Conservation (phyloP, 2,888 invertebrate genomes). For the Orthosia gracilis region DNA sequence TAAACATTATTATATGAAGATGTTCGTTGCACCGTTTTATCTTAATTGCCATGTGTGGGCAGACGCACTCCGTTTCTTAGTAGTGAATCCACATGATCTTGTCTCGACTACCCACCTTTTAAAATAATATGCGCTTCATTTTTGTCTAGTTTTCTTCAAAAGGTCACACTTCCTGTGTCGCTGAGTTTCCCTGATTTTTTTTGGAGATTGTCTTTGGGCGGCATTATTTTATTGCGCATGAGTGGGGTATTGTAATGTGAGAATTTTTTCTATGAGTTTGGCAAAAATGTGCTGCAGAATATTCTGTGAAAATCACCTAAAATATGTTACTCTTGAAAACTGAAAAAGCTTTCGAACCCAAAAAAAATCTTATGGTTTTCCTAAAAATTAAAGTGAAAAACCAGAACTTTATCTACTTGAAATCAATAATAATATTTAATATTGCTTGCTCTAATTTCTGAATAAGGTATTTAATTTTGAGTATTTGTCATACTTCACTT, state of each 20-base stretch:
- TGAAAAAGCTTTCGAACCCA: neutral
- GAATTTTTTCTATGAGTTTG: neutral
- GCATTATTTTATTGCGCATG: neutral
- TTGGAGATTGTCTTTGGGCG: constrained; percentile 19
- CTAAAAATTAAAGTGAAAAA: neutral
- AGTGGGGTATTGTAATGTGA: neutral
- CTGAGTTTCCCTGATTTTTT: constrained; percentile 40
- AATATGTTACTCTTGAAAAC: neutral
- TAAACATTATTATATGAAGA: constrained; percentile 63
- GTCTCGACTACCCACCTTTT: constrained; percentile 60
- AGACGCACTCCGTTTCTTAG: constrained; percentile 76
- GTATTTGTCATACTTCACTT: too few relatives aligned
- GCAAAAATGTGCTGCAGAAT: neutral
- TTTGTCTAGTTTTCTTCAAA: constrained; percentile 59
- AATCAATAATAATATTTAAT: too few relatives aligned
- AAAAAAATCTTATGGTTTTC: neutral
- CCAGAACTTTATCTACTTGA: too few relatives aligned
- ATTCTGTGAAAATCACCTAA: neutral
- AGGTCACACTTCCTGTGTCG: constrained; percentile 64
- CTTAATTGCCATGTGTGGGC: constrained; percentile 75
- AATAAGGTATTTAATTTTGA: too few relatives aligned
- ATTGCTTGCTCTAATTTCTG: too few relatives aligned
- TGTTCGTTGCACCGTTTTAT: constrained; percentile 69
- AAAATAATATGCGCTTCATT: constrained; percentile 40
- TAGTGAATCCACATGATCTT: constrained; percentile 76